Conservation (phyloP, 2,888 invertebrate genomes). For the Pseudococcus longispinus region DNA sequence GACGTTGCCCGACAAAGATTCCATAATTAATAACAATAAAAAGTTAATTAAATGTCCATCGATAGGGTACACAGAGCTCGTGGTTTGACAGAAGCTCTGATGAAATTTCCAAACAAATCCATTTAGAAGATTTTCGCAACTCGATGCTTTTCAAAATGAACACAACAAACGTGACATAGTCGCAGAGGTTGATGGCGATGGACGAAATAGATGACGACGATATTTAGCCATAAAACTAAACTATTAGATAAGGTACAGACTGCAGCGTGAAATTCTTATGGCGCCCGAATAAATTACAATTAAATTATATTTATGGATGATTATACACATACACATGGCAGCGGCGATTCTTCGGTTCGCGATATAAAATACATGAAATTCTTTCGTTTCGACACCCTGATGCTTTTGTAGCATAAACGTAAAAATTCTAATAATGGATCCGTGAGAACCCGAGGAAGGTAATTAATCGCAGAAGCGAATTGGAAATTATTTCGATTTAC, state of each 20-base stretch:
- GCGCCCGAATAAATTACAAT: slow-evolving; percentile 44
- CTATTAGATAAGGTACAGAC: neutral
- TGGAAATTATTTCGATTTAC: slow-evolving; percentile 29
- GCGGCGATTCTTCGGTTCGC: too few relatives aligned
- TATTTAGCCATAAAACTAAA: neutral
- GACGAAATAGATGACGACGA: neutral
- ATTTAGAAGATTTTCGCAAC: slow-evolving; percentile 28
- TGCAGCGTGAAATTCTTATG: slow-evolving; percentile 18
- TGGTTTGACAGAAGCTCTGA: neutral
- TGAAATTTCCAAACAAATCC: slow-evolving; percentile 21
- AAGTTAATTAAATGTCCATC: slow-evolving; percentile 30
- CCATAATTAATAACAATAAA: slow-evolving; percentile 34
- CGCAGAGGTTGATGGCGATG: too few relatives aligned
- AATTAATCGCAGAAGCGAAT: slow-evolving; percentile 20
- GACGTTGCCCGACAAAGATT: slow-evolving; percentile 27
- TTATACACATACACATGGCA: neutral
- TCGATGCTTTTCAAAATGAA: too few relatives aligned
- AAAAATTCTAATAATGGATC: too few relatives aligned
- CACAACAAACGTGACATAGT: too few relatives aligned
- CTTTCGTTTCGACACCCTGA: neutral
- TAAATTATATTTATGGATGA: slow-evolving; percentile 27
- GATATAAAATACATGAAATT: neutral
- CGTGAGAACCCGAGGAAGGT: neutral
- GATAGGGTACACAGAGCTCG: neutral
- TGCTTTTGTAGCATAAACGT: neutral